phyloP scores from a whole-genome alignment of 30 jellyfish, hydroid and myxozoan species.

The Hydra vulgaris region DNA sequence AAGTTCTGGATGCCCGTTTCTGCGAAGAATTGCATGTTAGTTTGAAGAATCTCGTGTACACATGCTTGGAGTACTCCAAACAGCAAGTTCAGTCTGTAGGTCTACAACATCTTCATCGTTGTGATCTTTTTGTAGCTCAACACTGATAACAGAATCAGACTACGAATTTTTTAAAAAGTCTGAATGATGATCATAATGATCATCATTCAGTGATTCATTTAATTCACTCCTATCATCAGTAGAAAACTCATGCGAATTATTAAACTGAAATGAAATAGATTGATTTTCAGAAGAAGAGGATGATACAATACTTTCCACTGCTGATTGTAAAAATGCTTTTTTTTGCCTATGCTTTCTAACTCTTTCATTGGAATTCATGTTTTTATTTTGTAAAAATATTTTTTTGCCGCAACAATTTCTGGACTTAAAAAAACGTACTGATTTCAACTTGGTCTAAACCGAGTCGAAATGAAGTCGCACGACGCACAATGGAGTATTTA shows the following conservation, averaged over 20 bases:
- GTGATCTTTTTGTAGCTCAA: not conserved
- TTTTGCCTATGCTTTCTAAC: not conserved
- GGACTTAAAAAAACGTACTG: too few relatives aligned
- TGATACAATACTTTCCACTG: not conserved
- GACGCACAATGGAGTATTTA: too few relatives aligned
- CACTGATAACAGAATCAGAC: not conserved
- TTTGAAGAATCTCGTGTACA: not conserved
- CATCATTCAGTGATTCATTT: not conserved
- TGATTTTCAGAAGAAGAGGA: not conserved
- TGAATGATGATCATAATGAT: not conserved
- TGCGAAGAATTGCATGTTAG: conserved; percentile 8
- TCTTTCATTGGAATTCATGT: not conserved
- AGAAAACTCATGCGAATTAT: not conserved
- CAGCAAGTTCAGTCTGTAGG: not conserved
- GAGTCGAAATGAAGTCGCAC: too few relatives aligned
- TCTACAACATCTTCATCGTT: not conserved
- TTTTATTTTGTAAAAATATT: not conserved
- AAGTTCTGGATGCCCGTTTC: conserved; percentile 13
- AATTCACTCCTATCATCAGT: not conserved
- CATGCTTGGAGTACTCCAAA: not conserved
- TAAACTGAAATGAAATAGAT: not conserved
- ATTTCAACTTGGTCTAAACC: too few relatives aligned
- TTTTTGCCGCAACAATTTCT: too few relatives aligned
- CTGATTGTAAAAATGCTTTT: not conserved
- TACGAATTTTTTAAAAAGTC: not conserved